Base-by-base conservation (phyloP, 2,888 invertebrate species). In the Drosophila eohydei region DNA sequence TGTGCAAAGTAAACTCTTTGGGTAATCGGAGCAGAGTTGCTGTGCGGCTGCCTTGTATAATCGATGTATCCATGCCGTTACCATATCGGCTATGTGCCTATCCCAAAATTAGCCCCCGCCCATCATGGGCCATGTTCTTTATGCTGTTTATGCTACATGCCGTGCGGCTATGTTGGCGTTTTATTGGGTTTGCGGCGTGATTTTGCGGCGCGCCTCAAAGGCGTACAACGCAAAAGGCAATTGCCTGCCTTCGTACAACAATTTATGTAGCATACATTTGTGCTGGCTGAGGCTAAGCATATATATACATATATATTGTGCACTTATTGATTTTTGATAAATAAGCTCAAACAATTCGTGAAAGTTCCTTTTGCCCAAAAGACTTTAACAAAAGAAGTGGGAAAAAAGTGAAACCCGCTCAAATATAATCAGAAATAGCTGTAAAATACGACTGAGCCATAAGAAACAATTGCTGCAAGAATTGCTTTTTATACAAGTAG, bases 1-100 rank as follows among this genome's bases (percentile, higher is more conserved):
- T 56, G 26, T 43, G 63, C 46, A 52, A 55, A 59, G 38, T 36
- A 55, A 60, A 62, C 34, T 52, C 59, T 80, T 56, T 63, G 63
- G 41, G 55, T 71, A 72, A 81, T 75, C 69, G 79, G 58, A 64
- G 65, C 72, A 57, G 63, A 52, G 48, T 70, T 69, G 63, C 75
- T 69, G 56, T 51, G 14, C 51, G 71, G 64, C 67, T 71, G 70
- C 67, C 74, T 89, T 90, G 91, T 90, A 88, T 91, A 90, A 90
- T 90, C 91, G 86, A 90, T 91, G 90, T 91, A 91, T 87, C 91
- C 91, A 91, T 84, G 90, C 67, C 41, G 80, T 74, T 79, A 64
- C 77, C 78, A 78, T 71, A 83, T 86, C 71, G 75, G 64, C 68
- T 4, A 9, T 40, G 54, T 64, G 81, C 82, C 88, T 81, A 87